phyloP scores from a whole-genome alignment of 2,888 invertebrate species.

The Portevinia maculata region DNA sequence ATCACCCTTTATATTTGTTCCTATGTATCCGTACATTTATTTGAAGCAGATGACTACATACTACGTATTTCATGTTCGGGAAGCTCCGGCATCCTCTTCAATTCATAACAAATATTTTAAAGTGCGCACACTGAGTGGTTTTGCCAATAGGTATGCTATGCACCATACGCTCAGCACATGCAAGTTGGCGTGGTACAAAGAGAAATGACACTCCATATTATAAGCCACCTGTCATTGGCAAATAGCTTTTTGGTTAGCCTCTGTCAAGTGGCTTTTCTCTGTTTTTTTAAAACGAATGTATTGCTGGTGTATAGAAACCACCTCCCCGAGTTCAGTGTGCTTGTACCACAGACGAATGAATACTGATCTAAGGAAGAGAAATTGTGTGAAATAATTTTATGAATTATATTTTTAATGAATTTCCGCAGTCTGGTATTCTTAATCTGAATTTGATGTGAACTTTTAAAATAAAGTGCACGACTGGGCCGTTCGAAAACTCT shows the following conservation, averaged over 20 bases:
- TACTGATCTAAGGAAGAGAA: conserved; percentile 4
- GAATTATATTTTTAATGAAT: conserved; percentile 41
- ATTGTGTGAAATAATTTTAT: conserved; percentile 33
- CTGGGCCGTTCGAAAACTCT: no score
- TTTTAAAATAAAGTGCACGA: no score
- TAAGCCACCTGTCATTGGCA: conserved; percentile 47
- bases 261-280: conserved; percentile 35
- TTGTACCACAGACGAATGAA: not conserved
- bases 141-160: not conserved
- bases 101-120: conserved; percentile 45
- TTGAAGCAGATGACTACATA: not conserved
- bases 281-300: conserved; percentile 22
- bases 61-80: conserved; percentile 2
- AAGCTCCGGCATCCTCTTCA: conserved; percentile 4
- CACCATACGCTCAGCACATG: not conserved
- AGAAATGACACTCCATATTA: conserved; percentile 23
- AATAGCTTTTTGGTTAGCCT: conserved; percentile 57
- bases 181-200: conserved; percentile 3
- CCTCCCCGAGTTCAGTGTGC: not conserved
- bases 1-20: no score
- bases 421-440: not conserved
- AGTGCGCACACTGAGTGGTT: not conserved
- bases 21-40: not conserved
- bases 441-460: no score
- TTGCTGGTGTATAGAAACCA: conserved; percentile 15